Evolutionary conservation across 2,113 vertebrate genomes (phyloP).

Genomic region (Lepus europaeus): DNA sequence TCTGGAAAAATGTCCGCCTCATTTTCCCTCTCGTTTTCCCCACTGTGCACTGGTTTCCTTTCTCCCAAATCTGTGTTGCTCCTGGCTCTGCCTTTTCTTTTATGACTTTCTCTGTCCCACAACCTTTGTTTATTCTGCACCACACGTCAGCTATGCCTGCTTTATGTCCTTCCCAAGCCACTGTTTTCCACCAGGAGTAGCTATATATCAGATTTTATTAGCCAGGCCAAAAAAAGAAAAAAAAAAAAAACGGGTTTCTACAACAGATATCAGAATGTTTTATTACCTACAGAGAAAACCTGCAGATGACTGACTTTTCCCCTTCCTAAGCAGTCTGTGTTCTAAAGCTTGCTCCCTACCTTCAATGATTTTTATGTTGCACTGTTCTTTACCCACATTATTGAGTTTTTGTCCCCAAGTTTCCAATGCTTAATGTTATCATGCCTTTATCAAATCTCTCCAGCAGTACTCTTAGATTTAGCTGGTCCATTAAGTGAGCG

Average conservation of each 20-base stretch:
- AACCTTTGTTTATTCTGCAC: not conserved
- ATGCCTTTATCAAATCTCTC: constrained; percentile 31
- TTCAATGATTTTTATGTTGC: not conserved
- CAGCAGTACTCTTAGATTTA: not conserved
- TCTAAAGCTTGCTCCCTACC: not conserved
- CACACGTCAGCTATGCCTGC: constrained; percentile 28
- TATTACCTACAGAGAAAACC: constrained; percentile 35
- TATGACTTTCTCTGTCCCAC: not conserved
- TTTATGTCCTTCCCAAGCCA: constrained; percentile 45
- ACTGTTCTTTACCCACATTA: constrained; percentile 9
- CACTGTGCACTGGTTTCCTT: not conserved
- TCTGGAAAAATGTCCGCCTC: constrained; percentile 26
- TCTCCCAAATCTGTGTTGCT: constrained; percentile 2
- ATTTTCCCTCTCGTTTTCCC: not conserved
- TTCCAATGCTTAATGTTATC: constrained; percentile 24
- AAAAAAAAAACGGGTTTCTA: constrained; percentile 49
- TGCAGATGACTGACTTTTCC: constrained; percentile 38
- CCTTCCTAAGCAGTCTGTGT: constrained; percentile 22
- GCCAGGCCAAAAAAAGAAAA: not conserved
- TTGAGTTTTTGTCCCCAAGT: not conserved
- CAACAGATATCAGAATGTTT: constrained; percentile 46
- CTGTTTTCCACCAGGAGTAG: constrained; percentile 46
- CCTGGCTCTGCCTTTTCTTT: not conserved
- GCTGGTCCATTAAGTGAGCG: not conserved
- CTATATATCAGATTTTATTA: constrained; percentile 34